Percentiles rank a stretch among this genome's conserved stretches.
Conservation (phyloP, 2,888 invertebrate genomes). For the Melinaea marsaeus region DNA sequence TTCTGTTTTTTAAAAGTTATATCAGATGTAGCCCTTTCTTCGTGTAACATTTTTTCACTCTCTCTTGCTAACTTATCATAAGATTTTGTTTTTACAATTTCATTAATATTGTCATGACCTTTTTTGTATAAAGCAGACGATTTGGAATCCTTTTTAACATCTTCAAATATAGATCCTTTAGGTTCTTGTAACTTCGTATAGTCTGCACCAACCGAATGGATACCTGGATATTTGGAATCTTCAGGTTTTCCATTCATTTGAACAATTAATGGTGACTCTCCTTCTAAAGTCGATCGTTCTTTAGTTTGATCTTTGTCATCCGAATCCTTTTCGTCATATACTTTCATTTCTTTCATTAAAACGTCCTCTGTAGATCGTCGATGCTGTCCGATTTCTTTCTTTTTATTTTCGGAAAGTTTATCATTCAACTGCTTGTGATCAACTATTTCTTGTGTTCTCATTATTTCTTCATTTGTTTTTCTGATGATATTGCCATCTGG, state of each 20-base stretch:
- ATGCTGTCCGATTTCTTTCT: background rate
- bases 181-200: constrained; percentile 1
- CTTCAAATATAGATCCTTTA: constrained; percentile 39
- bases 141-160: constrained; percentile 36
- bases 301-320: background rate
- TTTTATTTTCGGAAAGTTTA: constrained; percentile 13
- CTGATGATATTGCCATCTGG: constrained; percentile 42
- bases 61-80: constrained; percentile 37
- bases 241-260: constrained; percentile 25
- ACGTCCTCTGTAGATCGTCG: background rate
- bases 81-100: constrained; percentile 31
- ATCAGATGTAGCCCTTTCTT: constrained; percentile 39
- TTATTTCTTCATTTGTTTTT: constrained; percentile 40
- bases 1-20: constrained; percentile 28
- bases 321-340: constrained; percentile 35
- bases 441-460: constrained; percentile 34
- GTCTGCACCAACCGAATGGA: background rate
- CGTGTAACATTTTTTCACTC: constrained; percentile 42
- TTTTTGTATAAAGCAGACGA: constrained; percentile 24
- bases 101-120: constrained; percentile 28
- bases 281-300: background rate
- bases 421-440: constrained; percentile 16
- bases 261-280: background rate
- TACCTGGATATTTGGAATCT: background rate
- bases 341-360: constrained; percentile 23